Evolutionary conservation across 1,140 invertebrate genomes (phyloP), one percentile per base, ranked within the genome.

Genomic region (Panonychus citri): DNA sequence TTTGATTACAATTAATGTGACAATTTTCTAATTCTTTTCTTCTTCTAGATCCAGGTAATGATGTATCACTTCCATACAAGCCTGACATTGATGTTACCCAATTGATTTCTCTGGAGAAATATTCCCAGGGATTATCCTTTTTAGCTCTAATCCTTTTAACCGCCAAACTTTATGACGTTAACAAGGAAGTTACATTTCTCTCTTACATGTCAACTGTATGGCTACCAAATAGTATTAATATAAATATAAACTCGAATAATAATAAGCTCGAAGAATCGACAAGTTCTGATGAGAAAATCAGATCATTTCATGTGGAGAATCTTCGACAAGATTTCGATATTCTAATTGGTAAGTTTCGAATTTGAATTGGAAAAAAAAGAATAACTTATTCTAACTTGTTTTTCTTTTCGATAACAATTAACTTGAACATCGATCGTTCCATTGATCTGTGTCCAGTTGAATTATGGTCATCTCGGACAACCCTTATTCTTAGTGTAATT

Each of bases 21-120:
- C 21, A 19, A 21, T 46, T 46, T 15, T 24, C 10, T 4, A 2
- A 46, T 46, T n/a, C 15, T 19, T 19, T 19, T 46, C n/a, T 46
- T 8, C 2, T 19, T 0, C 5, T 19, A 46, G 93, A 97, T 77
- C 91, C 94, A 54, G 94, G 87, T 3, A 98, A 98, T 77, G 90
- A 94, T 61, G 63, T 68, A 57, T 76, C 76, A 64, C 77, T 91
- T 67, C 75, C 78, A 34, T 95, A 91, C 63, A 73, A 74, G 61
- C 72, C 81, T 61, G 74, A 75, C 62, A 62, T 96, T 51, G 82
- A 96, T 71, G 79, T 98, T 48, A 80, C 80, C 64, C 76, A 87
- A 62, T 71, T 98, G 46, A 80, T 98, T 55, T 81, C 79, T 30
- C 76, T 96, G 1, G 78, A 84, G n/a, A n/a, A 3, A 40, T 3